phyloP scores from a whole-genome alignment of 2,888 invertebrate species.

The Malthinus seriepunctatus region DNA sequence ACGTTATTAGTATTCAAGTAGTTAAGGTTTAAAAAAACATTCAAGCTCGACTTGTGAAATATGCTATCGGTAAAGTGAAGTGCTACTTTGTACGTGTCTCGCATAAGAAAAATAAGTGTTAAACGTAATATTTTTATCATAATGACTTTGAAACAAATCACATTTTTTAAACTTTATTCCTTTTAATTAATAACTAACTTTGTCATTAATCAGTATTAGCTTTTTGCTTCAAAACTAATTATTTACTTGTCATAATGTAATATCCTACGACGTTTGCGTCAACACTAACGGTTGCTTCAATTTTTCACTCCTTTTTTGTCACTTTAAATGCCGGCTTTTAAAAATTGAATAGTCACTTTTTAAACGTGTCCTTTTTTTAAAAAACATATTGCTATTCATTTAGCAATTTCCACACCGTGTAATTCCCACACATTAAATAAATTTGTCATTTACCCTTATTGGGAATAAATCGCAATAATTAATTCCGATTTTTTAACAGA shows the following conservation, averaged over 20 bases:
- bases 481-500: no score
- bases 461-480: no score
- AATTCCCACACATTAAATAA: no score
- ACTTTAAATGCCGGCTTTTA: constrained; percentile 1
- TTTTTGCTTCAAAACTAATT: constrained; percentile 8
- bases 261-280: background rate
- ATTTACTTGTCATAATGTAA: constrained; percentile 15
- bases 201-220: constrained; percentile 15
- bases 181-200: constrained; percentile 13
- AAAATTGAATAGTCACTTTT: constrained; percentile 1
- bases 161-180: constrained; percentile 15
- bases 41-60: constrained; percentile 35
- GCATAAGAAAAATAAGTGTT: constrained; percentile 26
- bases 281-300: background rate
- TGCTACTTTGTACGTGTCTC: constrained; percentile 30
- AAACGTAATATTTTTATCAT: constrained; percentile 9
- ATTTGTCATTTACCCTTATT: no score
- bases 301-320: constrained; percentile 7
- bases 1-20: constrained; percentile 30
- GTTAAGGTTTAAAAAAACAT: constrained; percentile 28
- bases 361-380: background rate
- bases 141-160: constrained; percentile 6
- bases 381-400: no score
- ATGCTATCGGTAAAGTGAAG: constrained; percentile 35
- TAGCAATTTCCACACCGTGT: no score